Percentiles rank a stretch among this genome's conserved stretches.
These are phyloP conservation scores for Myopa tessellatipennis DNA, from an alignment of 2,888 invertebrate genomes.

Conservation along the genomic window DNA sequence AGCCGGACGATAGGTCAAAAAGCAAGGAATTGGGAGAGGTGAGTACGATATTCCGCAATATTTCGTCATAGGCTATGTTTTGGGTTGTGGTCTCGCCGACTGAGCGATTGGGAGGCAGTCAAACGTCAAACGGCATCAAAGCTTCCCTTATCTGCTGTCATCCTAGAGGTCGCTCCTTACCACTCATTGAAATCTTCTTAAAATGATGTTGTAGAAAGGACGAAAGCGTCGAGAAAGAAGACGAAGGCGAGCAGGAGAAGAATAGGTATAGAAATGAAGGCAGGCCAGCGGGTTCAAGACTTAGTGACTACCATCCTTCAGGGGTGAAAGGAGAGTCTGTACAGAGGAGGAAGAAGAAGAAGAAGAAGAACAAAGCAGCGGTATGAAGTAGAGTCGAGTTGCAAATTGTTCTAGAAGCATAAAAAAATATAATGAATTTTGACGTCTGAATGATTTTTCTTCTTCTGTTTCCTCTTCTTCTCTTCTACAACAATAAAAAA, in stretches of 20 bases:
- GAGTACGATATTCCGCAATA: too few species aligned
- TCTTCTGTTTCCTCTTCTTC: not conserved
- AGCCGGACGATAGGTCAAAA: not conserved
- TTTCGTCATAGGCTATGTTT: too few species aligned
- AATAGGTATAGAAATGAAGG: not conserved
- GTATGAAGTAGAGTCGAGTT: too few species aligned
- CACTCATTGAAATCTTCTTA: too few species aligned
- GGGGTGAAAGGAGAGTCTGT: not conserved
- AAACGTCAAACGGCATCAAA: too few species aligned
- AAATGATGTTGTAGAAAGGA: too few species aligned
- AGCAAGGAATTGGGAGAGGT: not conserved
- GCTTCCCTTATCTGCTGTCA: too few species aligned
- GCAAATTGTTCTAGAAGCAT: too few species aligned
- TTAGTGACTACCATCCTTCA: not conserved
- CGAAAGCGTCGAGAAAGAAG: not conserved
- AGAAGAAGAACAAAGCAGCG: not conserved
- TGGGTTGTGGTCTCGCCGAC: too few species aligned
- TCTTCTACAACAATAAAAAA: not conserved
- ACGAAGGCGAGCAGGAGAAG: not conserved
- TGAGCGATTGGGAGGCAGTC: too few species aligned
- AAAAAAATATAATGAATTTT: constrained; percentile 7
- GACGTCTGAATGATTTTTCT: not conserved
- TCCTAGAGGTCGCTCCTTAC: too few species aligned
- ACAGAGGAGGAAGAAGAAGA: not conserved
- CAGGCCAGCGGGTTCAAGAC: not conserved